A percentile compares a stretch with the other conserved stretches of the same genome.
Evolutionary conservation across 2,797 vertebrate genomes (phyloP).

Genomic region (Amazona finschi): DNA sequence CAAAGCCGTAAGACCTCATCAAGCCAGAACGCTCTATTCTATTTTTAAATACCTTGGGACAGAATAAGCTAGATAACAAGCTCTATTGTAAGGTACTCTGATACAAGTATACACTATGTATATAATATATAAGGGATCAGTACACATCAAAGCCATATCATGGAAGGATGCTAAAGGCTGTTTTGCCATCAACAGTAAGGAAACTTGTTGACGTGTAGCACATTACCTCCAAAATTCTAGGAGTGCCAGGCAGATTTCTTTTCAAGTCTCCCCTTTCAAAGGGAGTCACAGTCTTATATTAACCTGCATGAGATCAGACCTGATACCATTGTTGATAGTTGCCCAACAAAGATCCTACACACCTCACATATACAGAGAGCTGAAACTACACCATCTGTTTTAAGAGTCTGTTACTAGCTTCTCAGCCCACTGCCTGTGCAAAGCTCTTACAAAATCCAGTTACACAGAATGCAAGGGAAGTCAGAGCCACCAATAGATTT

Average conservation of each 20-base stretch:
- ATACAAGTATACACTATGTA: background rate
- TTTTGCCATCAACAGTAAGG: background rate
- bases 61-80: background rate
- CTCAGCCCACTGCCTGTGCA: background rate
- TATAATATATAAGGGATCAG: background rate
- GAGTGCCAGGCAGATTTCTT: background rate
- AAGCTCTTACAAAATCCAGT: background rate
- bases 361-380: background rate
- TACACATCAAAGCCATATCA: background rate
- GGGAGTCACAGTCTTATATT: background rate
- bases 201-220: background rate
- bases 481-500: background rate
- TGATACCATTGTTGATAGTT: background rate
- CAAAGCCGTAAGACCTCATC: background rate
- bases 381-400: slow-evolving; percentile 10
- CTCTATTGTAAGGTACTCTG: background rate
- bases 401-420: background rate
- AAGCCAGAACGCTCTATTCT: background rate
- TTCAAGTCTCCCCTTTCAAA: background rate
- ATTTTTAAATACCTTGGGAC: background rate
- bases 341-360: slow-evolving; percentile 23
- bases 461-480: background rate
- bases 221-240: background rate
- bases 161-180: background rate
- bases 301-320: background rate